Evolutionary conservation across 2,797 vertebrate species (phyloP).

Genomic region (Rhinogobio ventralis): DNA sequence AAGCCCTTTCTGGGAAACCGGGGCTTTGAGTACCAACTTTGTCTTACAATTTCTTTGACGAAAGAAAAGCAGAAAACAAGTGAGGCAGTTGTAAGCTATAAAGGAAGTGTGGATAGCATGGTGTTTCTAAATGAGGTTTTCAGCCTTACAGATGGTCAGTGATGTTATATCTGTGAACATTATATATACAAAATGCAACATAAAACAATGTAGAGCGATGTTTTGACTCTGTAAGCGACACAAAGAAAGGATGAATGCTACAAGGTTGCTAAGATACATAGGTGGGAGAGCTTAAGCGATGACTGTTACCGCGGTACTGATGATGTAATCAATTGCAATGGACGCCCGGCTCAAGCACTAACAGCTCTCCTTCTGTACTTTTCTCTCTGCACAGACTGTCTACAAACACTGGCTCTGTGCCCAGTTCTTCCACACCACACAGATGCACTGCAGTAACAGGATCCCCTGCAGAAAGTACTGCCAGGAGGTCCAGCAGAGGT

Average conservation of each 20-base stretch:
- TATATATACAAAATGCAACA: background rate
- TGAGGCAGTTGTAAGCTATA: background rate
- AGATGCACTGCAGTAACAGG: conserved; percentile 96
- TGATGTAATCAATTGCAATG: conserved; percentile 58
- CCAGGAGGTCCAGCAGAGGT: conserved; percentile 97
- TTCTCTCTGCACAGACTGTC: conserved; percentile 83
- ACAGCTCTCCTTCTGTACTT: conserved; percentile 51
- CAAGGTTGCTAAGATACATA: conserved; percentile 50
- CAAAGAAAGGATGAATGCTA: background rate
- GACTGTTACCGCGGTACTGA: conserved; percentile 47
- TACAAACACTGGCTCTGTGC: conserved; percentile 99
- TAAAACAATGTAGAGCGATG: background rate
- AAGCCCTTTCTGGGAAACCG: too few species aligned
- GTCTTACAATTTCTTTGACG: background rate
- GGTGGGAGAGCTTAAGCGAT: conserved; percentile 52
- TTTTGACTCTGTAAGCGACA: background rate
- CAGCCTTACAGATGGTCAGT: background rate
- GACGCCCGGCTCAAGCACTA: conserved; percentile 52
- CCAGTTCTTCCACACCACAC: conserved; percentile 98
- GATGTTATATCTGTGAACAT: background rate
- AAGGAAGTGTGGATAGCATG: background rate
- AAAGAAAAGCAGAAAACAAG: background rate
- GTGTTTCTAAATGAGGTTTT: background rate
- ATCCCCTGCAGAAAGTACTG: conserved; percentile 99
- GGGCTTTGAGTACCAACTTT: background rate